phyloP scores from a whole-genome alignment of 1,140 invertebrate species.

The Brachionus angularis region DNA sequence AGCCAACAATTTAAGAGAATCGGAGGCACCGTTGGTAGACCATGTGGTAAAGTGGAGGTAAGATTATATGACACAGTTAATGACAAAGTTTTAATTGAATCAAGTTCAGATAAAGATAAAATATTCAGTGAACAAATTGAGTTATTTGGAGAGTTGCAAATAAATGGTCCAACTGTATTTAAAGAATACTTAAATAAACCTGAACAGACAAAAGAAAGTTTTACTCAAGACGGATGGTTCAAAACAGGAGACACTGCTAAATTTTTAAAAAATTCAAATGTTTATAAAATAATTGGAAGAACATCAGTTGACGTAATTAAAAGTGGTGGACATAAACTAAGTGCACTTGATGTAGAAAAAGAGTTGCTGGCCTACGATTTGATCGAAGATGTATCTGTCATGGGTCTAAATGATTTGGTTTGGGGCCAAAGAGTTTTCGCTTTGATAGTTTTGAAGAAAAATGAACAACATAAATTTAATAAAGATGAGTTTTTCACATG shows the following conservation, averaged over 20 bases:
- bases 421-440: slow-evolving; percentile 42
- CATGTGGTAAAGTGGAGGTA: slow-evolving; percentile 63
- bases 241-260: slow-evolving; percentile 63
- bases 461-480: background rate
- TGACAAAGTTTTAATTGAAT: slow-evolving; percentile 55
- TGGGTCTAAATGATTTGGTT: slow-evolving; percentile 8
- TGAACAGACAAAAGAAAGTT: slow-evolving; percentile 67
- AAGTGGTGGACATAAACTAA: slow-evolving; percentile 74
- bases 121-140: slow-evolving; percentile 50
- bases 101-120: slow-evolving; percentile 51
- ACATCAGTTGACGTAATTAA: slow-evolving; percentile 83
- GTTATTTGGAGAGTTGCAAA: slow-evolving; percentile 67
- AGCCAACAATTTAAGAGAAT: slow-evolving; percentile 61
- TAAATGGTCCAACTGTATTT: slow-evolving; percentile 73
- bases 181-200: slow-evolving; percentile 72
- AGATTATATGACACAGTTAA: slow-evolving; percentile 47
- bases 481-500: background rate
- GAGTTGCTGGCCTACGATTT: background rate
- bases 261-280: background rate
- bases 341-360: slow-evolving; percentile 74
- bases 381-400: slow-evolving; percentile 9
- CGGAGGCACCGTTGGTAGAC: slow-evolving; percentile 70
- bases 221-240: slow-evolving; percentile 71
- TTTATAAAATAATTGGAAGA: slow-evolving; percentile 61
- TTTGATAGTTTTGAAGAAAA: slow-evolving; percentile 8